Evolutionary conservation across 2,888 invertebrate species (phyloP).

Genomic region (Acleris holmiana): DNA sequence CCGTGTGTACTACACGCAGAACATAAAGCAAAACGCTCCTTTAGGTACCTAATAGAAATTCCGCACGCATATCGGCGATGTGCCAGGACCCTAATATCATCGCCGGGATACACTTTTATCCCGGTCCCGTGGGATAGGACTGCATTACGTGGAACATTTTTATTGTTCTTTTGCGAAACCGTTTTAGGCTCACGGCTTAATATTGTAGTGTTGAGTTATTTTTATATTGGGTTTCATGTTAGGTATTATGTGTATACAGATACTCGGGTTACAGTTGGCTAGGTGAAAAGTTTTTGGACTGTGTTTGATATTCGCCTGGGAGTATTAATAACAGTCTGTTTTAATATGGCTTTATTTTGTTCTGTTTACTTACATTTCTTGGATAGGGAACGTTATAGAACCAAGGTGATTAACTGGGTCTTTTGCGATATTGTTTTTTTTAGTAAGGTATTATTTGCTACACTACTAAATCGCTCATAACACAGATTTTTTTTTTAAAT

Average conservation of each 20-base stretch:
- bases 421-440: no score
- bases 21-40: constrained; percentile 70
- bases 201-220: constrained; percentile 13
- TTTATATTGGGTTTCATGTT: background rate
- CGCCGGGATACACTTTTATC: constrained; percentile 47
- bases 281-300: background rate
- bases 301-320: no score
- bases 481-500: no score
- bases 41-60: constrained; percentile 75
- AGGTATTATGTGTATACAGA: background rate
- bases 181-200: constrained; percentile 23
- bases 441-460: no score
- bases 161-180: constrained; percentile 36
- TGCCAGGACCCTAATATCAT: constrained; percentile 69
- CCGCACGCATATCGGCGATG: constrained; percentile 64
- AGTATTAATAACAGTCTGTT: no score
- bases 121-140: constrained; percentile 47
- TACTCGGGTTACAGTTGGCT: background rate
- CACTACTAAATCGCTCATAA: no score
- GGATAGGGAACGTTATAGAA: no score
- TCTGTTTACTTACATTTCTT: no score
- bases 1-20: constrained; percentile 46
- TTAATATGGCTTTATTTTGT: no score
- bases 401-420: no score
- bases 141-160: constrained; percentile 37